Percentiles rank a stretch among this genome's conserved stretches.
Evolutionary conservation across 2,113 vertebrate genomes (phyloP).

Genomic region (Phrynosoma blainvillii): DNA sequence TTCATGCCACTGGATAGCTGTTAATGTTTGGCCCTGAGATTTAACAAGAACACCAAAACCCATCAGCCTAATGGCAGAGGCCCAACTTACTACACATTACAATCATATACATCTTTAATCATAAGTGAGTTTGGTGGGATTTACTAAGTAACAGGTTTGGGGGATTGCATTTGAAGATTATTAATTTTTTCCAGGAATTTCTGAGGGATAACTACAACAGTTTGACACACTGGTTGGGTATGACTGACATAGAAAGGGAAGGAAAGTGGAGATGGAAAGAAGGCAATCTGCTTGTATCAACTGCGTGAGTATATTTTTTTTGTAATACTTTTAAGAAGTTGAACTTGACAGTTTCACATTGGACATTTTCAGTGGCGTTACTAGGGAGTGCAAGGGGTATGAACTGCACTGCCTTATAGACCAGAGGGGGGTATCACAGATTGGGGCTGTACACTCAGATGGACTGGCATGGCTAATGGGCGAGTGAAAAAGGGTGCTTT

Average conservation of each 20-base stretch:
- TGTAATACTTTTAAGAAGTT: neutral
- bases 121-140: neutral
- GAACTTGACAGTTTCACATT: neutral
- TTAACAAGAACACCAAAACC: too few relatives aligned
- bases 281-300: neutral
- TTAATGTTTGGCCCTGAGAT: too few relatives aligned
- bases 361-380: neutral
- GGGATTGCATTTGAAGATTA: neutral
- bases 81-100: neutral
- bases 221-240: slow-evolving; percentile 7
- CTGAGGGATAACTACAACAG: neutral
- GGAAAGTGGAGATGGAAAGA: slow-evolving; percentile 22
- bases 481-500: too few relatives aligned
- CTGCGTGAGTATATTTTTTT: neutral
- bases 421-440: too few relatives aligned
- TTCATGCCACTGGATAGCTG: too few relatives aligned
- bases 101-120: neutral
- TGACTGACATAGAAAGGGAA: neutral
- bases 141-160: neutral
- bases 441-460: too few relatives aligned
- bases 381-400: too few relatives aligned
- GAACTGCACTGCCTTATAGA: too few relatives aligned
- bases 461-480: too few relatives aligned
- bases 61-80: too few relatives aligned
- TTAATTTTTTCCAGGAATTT: neutral